These are phyloP conservation scores for Drosophila mulleri DNA, from an alignment of 2,888 invertebrate genomes.

Conservation along the genomic window DNA sequence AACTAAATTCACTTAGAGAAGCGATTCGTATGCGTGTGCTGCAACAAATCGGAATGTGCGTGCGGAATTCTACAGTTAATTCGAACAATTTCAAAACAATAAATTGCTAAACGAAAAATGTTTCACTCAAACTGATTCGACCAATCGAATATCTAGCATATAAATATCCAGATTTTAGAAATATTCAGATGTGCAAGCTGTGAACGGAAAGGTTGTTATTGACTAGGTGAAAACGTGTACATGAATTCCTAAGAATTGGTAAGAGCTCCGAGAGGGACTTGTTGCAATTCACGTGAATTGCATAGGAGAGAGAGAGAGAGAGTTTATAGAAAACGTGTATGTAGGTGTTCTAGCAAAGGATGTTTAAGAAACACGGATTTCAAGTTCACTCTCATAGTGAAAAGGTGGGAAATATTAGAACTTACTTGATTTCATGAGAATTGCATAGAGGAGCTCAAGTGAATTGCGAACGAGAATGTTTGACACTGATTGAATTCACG, in stretches of 20 bases:
- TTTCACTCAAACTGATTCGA: constrained; percentile 3
- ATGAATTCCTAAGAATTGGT: not conserved
- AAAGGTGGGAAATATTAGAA: not conserved
- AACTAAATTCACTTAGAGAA: constrained; percentile 74
- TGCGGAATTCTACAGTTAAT: constrained; percentile 29
- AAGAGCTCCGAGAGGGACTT: not conserved
- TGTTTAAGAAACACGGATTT: no score
- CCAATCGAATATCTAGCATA: not conserved
- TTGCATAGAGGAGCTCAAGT: not conserved
- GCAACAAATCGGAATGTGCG: constrained; percentile 51
- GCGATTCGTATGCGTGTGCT: constrained; percentile 59
- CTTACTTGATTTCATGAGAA: not conserved
- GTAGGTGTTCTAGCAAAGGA: no score
- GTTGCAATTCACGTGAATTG: not conserved
- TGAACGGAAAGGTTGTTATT: not conserved
- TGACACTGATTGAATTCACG: no score
- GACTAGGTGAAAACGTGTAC: no score
- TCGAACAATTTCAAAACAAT: constrained; percentile 27
- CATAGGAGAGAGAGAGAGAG: not conserved
- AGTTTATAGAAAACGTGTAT: no score
- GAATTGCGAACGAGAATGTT: no score
- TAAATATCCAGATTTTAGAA: not conserved
- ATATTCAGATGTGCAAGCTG: not conserved
- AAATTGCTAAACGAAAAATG: constrained; percentile 24
- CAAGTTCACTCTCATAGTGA: not conserved